Evolutionary conservation across 1,140 invertebrate genomes (phyloP), one percentile per base, ranked within the genome.

Genomic region (Stegodyphus mimosarum): DNA sequence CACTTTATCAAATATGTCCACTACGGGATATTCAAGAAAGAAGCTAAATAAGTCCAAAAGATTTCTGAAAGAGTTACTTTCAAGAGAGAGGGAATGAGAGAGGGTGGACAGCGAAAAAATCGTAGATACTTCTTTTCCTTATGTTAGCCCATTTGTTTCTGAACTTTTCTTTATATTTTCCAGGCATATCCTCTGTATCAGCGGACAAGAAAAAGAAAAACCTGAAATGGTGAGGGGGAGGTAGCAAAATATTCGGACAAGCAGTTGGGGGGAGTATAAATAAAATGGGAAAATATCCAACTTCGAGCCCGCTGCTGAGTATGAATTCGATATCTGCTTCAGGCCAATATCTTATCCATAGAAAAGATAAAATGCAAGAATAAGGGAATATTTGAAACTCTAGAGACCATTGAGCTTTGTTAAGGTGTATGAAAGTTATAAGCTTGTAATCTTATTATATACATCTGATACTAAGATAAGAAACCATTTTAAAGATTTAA

Each of bases 81-180:
- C 9, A 60, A 60, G 55, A 60, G 5, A 15, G 9, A 60, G 55
- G 55, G 9, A 11, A 60, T 9, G 55, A 15, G 55, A 9, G 15
- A 15, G 55, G 55, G 9, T 60, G 33, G 33, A 33, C 33, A 33
- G 33, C 33, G 55, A 60, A 60, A 60, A 60, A 60, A 60, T 7
- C 15, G 15, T 71, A 33, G 13, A 71, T 51, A 71, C 49, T 71
- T 71, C 69, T n/a, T 71, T 71, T 71, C 69, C 69, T 71, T 71
- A 71, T 71, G 69, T 71, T 71, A 18, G 33, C 33, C 69, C 69
- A 71, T 71, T 71, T 71, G 69, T 71, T 71, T 50, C 18, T 11
- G 50, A 48, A 71, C 33, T 71, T 71, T 71, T 71, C 33, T 50
- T 50, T 71, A 49, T 71, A 33, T 33, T 33, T 33, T 33, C 33